A percentile compares a stretch with the other conserved stretches of the same genome.
Conservation (phyloP, 2,888 invertebrate species). For the Ephialtes manifestator region DNA sequence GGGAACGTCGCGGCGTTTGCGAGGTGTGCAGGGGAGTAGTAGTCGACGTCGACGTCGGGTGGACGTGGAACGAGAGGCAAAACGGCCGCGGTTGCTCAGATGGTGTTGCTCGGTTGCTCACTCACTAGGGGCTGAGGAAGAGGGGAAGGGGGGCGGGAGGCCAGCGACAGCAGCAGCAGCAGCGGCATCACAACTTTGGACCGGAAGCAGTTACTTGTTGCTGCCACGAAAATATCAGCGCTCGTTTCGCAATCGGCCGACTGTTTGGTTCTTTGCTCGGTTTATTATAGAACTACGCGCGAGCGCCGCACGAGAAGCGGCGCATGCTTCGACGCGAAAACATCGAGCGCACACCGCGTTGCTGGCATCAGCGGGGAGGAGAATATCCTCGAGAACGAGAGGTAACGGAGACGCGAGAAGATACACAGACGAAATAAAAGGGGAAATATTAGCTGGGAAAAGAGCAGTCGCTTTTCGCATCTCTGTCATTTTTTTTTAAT, state of each 20-base stretch:
- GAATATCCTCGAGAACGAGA: slow-evolving; percentile 36
- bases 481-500: slow-evolving; percentile 30
- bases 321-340: slow-evolving; percentile 67
- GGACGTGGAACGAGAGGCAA: slow-evolving; percentile 34
- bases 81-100: slow-evolving; percentile 32
- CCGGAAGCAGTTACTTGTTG: slow-evolving; percentile 85
- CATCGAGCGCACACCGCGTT: slow-evolving; percentile 58
- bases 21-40: neutral
- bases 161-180: slow-evolving; percentile 34
- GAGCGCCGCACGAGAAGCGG: slow-evolving; percentile 41
- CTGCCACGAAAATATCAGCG: slow-evolving; percentile 84
- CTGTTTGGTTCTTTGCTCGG: slow-evolving; percentile 80
- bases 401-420: slow-evolving; percentile 24
- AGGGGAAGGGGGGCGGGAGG: slow-evolving; percentile 28
- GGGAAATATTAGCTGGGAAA: slow-evolving; percentile 32
- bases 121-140: slow-evolving; percentile 55
- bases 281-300: slow-evolving; percentile 83
- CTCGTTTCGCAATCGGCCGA: slow-evolving; percentile 84
- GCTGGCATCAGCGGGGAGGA: slow-evolving; percentile 5
- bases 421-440: slow-evolving; percentile 31
- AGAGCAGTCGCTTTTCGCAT: slow-evolving; percentile 18
- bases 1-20: slow-evolving; percentile 13
- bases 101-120: slow-evolving; percentile 32
- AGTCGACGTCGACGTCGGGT: slow-evolving; percentile 48
- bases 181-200: slow-evolving; percentile 73